phyloP scores from a whole-genome alignment of 2,113 vertebrate species.

The Procapra przewalskii region DNA sequence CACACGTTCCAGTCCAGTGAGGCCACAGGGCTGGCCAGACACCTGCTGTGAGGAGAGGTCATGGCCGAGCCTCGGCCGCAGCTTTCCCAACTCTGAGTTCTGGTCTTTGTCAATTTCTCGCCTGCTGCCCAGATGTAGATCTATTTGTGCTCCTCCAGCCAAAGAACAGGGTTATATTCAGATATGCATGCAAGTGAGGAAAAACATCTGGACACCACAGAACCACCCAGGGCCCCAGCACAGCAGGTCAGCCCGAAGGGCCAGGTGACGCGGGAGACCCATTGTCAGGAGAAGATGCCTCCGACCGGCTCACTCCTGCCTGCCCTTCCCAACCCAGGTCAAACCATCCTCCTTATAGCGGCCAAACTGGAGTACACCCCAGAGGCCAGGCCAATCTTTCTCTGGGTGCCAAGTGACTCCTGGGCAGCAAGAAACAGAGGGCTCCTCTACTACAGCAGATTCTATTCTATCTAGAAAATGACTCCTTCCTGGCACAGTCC shows the following conservation, averaged over 20 bases:
- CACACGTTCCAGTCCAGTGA: neutral
- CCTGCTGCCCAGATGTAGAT: conserved; percentile 18
- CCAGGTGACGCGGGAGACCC: fast-evolving
- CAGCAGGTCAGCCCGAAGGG: neutral
- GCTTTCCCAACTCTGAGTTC: neutral
- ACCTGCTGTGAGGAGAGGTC: neutral
- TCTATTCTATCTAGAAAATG: neutral
- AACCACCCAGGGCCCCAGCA: neutral
- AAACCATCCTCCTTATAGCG: fast-evolving
- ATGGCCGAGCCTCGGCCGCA: neutral
- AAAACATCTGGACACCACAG: conserved; percentile 24
- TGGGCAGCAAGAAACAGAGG: neutral
- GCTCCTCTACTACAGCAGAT: neutral
- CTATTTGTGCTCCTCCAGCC: neutral
- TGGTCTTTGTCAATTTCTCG: neutral
- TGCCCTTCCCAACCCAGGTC: neutral
- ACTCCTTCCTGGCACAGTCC: neutral
- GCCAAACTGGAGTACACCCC: neutral
- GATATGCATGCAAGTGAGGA: neutral
- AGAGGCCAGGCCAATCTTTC: neutral
- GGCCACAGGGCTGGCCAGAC: neutral
- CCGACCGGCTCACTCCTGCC: neutral
- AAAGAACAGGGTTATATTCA: neutral
- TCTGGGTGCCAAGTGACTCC: neutral
- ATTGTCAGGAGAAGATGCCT: neutral